Percentiles rank a stretch among this genome's conserved stretches.
These are phyloP conservation scores for Ashinkailepas kermadecensis DNA, from an alignment of 2,888 invertebrate genomes.

Conservation along the genomic window DNA sequence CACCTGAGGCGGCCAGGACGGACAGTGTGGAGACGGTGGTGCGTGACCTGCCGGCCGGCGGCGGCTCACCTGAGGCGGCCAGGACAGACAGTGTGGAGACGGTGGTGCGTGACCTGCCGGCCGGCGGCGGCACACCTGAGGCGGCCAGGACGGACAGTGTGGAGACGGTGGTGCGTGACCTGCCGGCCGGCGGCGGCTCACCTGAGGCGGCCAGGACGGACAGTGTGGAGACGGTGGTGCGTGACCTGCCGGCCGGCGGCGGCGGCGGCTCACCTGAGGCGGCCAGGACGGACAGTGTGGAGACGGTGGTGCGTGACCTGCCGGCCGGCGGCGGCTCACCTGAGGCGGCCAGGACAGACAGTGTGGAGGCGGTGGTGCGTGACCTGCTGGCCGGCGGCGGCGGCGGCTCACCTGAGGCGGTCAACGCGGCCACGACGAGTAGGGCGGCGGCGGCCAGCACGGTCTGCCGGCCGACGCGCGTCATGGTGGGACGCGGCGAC, in stretches of 20 bases:
- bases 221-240: too few species aligned
- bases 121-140: background rate
- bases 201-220: background rate
- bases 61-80: slow-evolving; percentile 2
- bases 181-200: background rate
- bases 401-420: background rate
- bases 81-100: background rate
- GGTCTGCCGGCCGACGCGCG: background rate
- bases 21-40: too few species aligned
- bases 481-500: background rate
- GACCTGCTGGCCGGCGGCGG: background rate
- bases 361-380: too few species aligned
- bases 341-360: too few species aligned
- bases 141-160: background rate
- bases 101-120: background rate
- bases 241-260: background rate
- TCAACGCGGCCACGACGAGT: background rate
- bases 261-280: background rate
- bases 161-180: background rate
- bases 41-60: background rate
- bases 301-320: background rate
- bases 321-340: background rate
- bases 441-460: background rate
- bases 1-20: too few species aligned
- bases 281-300: too few species aligned